Evolutionary conservation across 64 coral and sea anemone genomes (phyloP), one percentile per base, ranked within the genome.

Genomic region (Montipora sp.): DNA sequence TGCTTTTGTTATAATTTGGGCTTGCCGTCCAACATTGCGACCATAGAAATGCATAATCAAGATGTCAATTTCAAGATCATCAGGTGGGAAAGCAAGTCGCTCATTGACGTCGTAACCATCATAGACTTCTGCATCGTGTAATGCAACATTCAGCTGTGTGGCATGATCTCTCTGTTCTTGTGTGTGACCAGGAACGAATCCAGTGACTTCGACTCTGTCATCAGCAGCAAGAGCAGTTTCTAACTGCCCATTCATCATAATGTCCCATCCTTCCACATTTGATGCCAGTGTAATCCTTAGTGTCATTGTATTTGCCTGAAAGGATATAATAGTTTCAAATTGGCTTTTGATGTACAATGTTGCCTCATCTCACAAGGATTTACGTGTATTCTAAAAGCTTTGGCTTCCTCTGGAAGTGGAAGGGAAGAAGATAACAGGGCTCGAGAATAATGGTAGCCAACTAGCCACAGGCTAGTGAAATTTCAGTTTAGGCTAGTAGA

Each of bases 221-320:
- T 71, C 45, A 46, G 16, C 7, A 2, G 82, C 82, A 46, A 85
- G 82, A 50, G 45, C 46, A 49, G 15, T 69, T 48, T 70, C 61
- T 51, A 85, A 50, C 16, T 85, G 61, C 2, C 61, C 82, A 23
- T 85, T 85, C 43, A 85, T 63, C 27, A 67, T n/a, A 7, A 50
- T 85, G 82, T 85, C 43, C 82, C 82, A 85, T 19, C 82, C 82
- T 3, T 85, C 63, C n/a, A 63, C 45, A 85, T 85, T 67, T 48
- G 82, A 70, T 51, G 82, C 82, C 5, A 85, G 44, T 48, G 82
- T 85, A 49, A 85, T 10, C 16, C 50, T 70, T 3, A 63, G 59
- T 63, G 59, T 11, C 59, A 63, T 63, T 63, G 59, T 11, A 63
- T 5, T 63, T 63, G 59, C 59, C 59, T 63, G 59, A 10, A 63